Conservation (phyloP, 2,888 invertebrate genomes). For the Apomyelois bistriatella region DNA sequence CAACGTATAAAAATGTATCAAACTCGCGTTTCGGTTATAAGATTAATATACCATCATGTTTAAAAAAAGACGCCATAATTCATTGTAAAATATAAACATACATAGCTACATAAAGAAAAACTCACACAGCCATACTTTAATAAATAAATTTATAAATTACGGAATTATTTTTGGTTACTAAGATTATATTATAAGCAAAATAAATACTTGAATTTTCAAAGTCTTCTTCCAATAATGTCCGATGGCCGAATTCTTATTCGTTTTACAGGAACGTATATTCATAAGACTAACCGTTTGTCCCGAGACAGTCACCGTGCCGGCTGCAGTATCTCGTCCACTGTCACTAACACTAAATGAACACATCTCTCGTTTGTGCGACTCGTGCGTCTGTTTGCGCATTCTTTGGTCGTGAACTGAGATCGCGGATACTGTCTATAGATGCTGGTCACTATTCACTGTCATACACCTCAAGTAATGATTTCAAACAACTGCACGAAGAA, state of each 20-base stretch:
- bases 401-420: constrained; percentile 23
- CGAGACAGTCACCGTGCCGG: not conserved
- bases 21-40: constrained; percentile 21
- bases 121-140: constrained; percentile 76
- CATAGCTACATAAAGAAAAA: constrained; percentile 55
- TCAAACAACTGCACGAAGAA: not conserved
- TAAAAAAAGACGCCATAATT: constrained; percentile 26
- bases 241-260: constrained; percentile 33
- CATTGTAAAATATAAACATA: constrained; percentile 41
- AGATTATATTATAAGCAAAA: constrained; percentile 53
- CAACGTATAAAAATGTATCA: constrained; percentile 44
- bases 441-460: no score
- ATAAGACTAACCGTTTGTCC: constrained; percentile 14
- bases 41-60: constrained; percentile 7
- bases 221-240: constrained; percentile 32
- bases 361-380: constrained; percentile 34
- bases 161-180: constrained; percentile 69
- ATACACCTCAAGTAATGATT: no score
- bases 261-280: constrained; percentile 45
- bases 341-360: constrained; percentile 37
- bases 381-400: constrained; percentile 15
- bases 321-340: no score
- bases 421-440: no score
- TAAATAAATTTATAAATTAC: constrained; percentile 68
- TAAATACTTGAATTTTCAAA: constrained; percentile 49